Evolutionary conservation across 53 echinoderm and acorn worm species (phyloP).

Genomic region (Paelopatides confundens): DNA sequence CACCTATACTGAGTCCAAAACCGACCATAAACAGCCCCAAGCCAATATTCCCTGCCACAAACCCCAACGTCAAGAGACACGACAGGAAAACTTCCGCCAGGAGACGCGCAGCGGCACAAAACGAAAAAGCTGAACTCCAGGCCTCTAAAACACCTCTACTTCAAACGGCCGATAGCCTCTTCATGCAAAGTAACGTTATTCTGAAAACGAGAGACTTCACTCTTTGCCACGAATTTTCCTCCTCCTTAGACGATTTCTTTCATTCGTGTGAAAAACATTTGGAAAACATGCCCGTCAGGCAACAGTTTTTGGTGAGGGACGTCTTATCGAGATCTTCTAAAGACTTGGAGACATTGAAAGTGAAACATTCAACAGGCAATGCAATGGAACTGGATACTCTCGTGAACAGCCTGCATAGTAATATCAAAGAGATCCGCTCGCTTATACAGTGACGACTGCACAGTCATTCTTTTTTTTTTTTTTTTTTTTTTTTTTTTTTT

Average conservation of each 20-base stretch:
- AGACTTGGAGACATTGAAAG: slow-evolving; percentile 68
- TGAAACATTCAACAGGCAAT: slow-evolving; percentile 61
- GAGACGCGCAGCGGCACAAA: slow-evolving; percentile 49
- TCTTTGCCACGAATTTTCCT: slow-evolving; percentile 79
- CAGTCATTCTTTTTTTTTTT: not conserved
- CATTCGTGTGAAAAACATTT: slow-evolving; percentile 80
- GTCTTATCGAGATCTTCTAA: slow-evolving; percentile 62
- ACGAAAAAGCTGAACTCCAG: slow-evolving; percentile 20
- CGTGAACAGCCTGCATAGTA: slow-evolving; percentile 61
- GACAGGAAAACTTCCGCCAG: slow-evolving; percentile 66
- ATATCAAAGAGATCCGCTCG: slow-evolving; percentile 61
- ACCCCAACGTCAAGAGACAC: slow-evolving; percentile 62
- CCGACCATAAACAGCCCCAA: slow-evolving; percentile 79
- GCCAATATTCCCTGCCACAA: slow-evolving; percentile 51
- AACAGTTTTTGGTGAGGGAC: slow-evolving; percentile 79
- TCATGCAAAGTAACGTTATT: slow-evolving; percentile 69
- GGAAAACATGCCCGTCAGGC: slow-evolving; percentile 77
- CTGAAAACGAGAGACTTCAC: slow-evolving; percentile 74
- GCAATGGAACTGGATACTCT: slow-evolving; percentile 62
- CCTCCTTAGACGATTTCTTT: slow-evolving; percentile 78
- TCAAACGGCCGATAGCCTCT: slow-evolving; percentile 73
- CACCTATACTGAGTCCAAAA: slow-evolving; percentile 86
- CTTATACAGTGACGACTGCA: slow-evolving; percentile 54
- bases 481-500: not conserved
- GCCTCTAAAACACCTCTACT: slow-evolving; percentile 71